Base-by-base conservation (phyloP, 92 coral and sea anemone genomes). In the Virgularia gustaviana region DNA sequence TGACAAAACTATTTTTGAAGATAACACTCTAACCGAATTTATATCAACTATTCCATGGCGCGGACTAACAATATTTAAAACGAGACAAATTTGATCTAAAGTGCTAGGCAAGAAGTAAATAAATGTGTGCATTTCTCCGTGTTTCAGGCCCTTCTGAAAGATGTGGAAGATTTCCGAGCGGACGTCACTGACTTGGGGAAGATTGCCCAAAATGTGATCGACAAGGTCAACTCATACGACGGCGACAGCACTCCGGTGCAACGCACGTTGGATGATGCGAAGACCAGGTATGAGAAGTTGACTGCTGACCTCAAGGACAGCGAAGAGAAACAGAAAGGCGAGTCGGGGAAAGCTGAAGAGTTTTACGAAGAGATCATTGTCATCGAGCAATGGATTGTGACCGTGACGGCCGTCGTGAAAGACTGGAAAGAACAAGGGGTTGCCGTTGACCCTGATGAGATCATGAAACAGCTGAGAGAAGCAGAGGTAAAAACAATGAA, bases 391-490 rank as follows among this genome's bases (percentile, higher is more conserved):
- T 92, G 98, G 98, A 72, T 79, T 8, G 72, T 79, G 8, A 83
- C 56, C 18, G 60, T 71, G 36, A 77, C 72, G 33, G 90, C 77
- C 47, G 66, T 62, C 15, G 87, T 87, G 66, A 89, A 85, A 31
- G 60, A 36, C 76, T 92, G 96, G 98, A 89, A 89, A 10, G 85
- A 81, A 57, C 47, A 68, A 34, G 75, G 75, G 15, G 79, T 89
- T 2, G 83, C 90, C 49, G 87, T 90, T 15, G 98, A 92, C 38
- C 87, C 96, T 42, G 91, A 83, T 38, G 78, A 81, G 12, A 91
- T 96, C 7, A 85, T 82, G 82, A 92, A 89, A 72, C 98, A 92
- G 52, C 82, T 92, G 65, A 79, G 72, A 44, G 87, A 81, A 70
- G 86, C 81, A 37, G 64, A 81, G 84, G 96, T 80, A 10, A 73